Evolutionary conservation across 2,113 vertebrate species (phyloP).

Genomic region (Odocoileus hemionus): DNA sequence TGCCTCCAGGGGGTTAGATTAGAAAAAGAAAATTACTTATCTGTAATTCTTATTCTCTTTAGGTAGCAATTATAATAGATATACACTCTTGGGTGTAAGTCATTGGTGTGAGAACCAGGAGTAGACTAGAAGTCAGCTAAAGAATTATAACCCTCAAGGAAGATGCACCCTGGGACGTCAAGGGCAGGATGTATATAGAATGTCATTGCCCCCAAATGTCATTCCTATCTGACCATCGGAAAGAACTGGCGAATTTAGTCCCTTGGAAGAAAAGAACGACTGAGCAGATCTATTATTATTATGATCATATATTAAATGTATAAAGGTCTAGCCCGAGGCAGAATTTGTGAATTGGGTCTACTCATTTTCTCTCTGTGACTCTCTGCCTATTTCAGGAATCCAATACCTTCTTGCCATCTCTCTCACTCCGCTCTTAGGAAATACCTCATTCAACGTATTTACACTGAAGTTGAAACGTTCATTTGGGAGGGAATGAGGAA

Average conservation of each 20-base stretch:
- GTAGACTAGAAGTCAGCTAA: constrained; percentile 72
- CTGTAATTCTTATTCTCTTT: constrained; percentile 78
- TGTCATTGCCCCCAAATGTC: constrained; percentile 64
- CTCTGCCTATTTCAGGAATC: constrained; percentile 43
- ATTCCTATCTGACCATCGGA: constrained; percentile 68
- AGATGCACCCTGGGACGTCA: constrained; percentile 61
- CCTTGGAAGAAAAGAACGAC: constrained; percentile 59
- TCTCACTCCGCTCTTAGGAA: constrained; percentile 30
- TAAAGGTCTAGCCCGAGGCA: constrained; percentile 66
- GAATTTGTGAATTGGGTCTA: constrained; percentile 65
- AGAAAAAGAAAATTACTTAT: constrained; percentile 87
- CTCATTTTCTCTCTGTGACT: constrained; percentile 56
- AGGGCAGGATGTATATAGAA: constrained; percentile 65
- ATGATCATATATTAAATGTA: constrained; percentile 61
- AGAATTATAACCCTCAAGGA: constrained; percentile 79
- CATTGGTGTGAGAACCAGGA: constrained; percentile 72
- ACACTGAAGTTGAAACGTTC: background rate
- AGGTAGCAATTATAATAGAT: constrained; percentile 81
- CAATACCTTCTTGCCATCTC: constrained; percentile 9
- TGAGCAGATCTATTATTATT: constrained; percentile 58
- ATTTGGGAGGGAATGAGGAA: background rate
- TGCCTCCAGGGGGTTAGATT: constrained; percentile 83
- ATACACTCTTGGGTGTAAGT: constrained; percentile 82
- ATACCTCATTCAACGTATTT: constrained; percentile 49
- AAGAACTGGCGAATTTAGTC: constrained; percentile 41